These are phyloP conservation scores for Anableps anableps DNA, from an alignment of 2,797 vertebrate species.

Conservation along the genomic window DNA sequence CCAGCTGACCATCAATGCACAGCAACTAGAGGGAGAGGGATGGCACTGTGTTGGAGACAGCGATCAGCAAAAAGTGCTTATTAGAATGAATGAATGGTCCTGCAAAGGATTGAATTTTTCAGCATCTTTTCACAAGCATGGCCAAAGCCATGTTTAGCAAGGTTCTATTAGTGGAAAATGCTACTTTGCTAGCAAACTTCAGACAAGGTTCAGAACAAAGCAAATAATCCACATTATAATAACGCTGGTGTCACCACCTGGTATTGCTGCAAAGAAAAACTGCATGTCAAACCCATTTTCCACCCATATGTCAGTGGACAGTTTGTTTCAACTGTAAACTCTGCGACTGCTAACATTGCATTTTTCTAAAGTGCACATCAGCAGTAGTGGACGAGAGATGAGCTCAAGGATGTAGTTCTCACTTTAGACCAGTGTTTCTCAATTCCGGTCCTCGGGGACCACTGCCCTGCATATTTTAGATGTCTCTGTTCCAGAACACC, in stretches of 20 bases:
- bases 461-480: too few species aligned
- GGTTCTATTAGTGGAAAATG: background rate
- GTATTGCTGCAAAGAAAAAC: too few species aligned
- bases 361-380: constrained; percentile 48
- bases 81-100: too few species aligned
- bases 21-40: background rate
- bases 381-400: constrained; percentile 16
- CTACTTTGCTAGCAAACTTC: background rate
- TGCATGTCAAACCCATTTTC: constrained; percentile 30
- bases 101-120: background rate
- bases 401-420: constrained; percentile 28
- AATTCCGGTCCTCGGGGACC: too few species aligned
- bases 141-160: background rate
- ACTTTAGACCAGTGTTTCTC: too few species aligned
- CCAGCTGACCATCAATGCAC: background rate
- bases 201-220: background rate
- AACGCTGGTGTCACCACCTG: background rate
- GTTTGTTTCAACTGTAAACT: constrained; percentile 69
- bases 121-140: background rate
- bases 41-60: background rate
- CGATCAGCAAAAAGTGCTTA: too few species aligned
- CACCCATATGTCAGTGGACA: constrained; percentile 49
- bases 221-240: background rate
- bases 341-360: constrained; percentile 47
- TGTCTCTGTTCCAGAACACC: constrained; percentile 63